Base-by-base conservation (phyloP, 2,113 vertebrate species). In the Theristicus caerulescens region DNA sequence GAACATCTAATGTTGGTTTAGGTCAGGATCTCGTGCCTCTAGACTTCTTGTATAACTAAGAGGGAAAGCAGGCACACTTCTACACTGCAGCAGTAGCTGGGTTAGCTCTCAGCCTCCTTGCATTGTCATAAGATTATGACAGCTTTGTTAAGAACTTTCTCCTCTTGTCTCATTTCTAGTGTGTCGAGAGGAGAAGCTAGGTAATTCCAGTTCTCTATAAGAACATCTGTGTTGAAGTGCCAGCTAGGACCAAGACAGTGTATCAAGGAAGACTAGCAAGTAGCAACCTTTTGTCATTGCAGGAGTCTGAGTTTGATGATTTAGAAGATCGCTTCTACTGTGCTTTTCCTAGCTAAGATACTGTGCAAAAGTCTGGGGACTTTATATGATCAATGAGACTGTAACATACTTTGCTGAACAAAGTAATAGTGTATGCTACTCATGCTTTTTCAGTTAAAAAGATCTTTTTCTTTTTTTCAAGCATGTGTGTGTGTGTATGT, bases 111-210 rank as follows among this genome's bases (percentile, higher is more conserved):
- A 72, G 67, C 18, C 24, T 90, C 47, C 34, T 76, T 90, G 22
- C 32, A 55, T 51, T 59, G 59, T 90, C 26, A 27, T 76, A 93
- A 88, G 76, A 81, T 92, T 94, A 84, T 86, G 80, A 84, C 64
- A 92, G 58, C 58, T 73, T 89, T 90, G 40, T 85, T 94, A 72
- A 95, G 87, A 82, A 29, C 65, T 85, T 95, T 90, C 57, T 89
- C 14, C 61, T 94, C 65, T 69, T 76, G 17, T 69, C 44, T 89
- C 40, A 31, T 86, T 93, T 69, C 58, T 57, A 49, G 19, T 21
- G 16, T 87, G 66, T 47, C 0, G 1, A 90, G 66, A 85, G 52
- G 44, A 95, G 71, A 80, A 86, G 36, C 54, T 29, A 54, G 42
- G 55, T 82, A 79, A 73, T 92, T 95, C 27, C 32, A 58, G 21